Evolutionary conservation across 1,140 invertebrate species (phyloP).

Genomic region (Diorhabda carinulata): DNA sequence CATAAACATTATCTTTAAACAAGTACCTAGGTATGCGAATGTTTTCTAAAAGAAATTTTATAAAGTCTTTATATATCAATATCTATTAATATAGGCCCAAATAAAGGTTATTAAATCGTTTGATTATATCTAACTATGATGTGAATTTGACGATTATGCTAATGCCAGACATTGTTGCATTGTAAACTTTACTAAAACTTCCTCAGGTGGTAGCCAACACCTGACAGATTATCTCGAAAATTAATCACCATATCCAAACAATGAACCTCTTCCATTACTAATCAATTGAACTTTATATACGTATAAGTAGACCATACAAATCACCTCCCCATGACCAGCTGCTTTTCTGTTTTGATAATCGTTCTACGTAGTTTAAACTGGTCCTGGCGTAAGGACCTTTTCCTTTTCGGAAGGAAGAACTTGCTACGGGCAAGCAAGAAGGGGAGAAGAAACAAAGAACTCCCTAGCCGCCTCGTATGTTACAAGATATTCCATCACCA

Average conservation of each 20-base stretch:
- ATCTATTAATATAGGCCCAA: no score
- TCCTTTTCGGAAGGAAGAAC: constrained; percentile 24
- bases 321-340: neutral
- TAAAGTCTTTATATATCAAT: no score
- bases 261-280: neutral
- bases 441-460: constrained; percentile 28
- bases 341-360: neutral
- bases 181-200: no score
- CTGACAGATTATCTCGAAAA: neutral
- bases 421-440: constrained; percentile 15
- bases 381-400: neutral
- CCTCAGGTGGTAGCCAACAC: neutral
- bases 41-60: no score
- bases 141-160: no score
- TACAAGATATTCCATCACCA: constrained; percentile 24
- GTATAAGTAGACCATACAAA: neutral
- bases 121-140: no score
- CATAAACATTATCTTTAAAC: no score
- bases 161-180: no score
- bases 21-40: no score
- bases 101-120: no score
- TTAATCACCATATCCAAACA: neutral
- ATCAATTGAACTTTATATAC: neutral
- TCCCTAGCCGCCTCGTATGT: constrained; percentile 27
- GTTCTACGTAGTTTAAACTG: neutral